Conservation (phyloP, 2,888 invertebrate genomes). For the Polietes domitor region DNA sequence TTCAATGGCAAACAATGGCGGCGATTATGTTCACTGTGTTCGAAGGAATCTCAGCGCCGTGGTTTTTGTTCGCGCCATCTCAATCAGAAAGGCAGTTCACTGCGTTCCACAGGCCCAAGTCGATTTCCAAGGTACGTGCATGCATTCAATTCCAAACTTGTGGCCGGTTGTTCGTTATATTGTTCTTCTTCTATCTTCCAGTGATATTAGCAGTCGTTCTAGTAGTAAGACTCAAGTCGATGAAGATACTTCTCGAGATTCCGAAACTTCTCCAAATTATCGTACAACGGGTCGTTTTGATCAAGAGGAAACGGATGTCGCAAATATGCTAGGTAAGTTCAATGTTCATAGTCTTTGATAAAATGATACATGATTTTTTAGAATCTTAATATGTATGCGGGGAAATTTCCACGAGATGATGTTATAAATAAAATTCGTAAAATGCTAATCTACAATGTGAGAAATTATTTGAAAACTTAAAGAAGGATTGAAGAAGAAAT, state of each 20-base stretch:
- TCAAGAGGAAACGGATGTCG: slow-evolving; percentile 97
- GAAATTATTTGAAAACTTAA: no score
- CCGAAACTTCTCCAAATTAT: slow-evolving; percentile 93
- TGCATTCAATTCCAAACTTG: background rate
- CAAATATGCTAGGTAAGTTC: slow-evolving; percentile 93
- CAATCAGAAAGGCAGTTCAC: slow-evolving; percentile 88
- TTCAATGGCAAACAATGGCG: slow-evolving; percentile 99
- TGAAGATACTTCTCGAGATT: slow-evolving; percentile 94
- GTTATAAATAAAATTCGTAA: no score
- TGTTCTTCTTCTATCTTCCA: slow-evolving; percentile 61
- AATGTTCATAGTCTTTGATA: no score
- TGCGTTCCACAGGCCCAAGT: slow-evolving; percentile 79
- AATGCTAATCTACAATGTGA: no score
- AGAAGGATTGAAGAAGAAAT: no score
- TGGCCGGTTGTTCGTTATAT: no score
- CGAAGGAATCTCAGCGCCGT: slow-evolving; percentile 97
- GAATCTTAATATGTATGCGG: no score
- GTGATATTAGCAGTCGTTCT: slow-evolving; percentile 79
- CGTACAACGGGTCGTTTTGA: slow-evolving; percentile 92
- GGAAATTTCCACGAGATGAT: no score
- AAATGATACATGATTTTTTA: no score
- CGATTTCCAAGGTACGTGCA: slow-evolving; percentile 78
- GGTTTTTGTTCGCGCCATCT: slow-evolving; percentile 98
- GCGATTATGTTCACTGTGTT: slow-evolving; percentile 96
- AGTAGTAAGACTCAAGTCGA: slow-evolving; percentile 84